These are phyloP conservation scores for Netelia inedita DNA, from an alignment of 2,888 invertebrate genomes.

Conservation along the genomic window DNA sequence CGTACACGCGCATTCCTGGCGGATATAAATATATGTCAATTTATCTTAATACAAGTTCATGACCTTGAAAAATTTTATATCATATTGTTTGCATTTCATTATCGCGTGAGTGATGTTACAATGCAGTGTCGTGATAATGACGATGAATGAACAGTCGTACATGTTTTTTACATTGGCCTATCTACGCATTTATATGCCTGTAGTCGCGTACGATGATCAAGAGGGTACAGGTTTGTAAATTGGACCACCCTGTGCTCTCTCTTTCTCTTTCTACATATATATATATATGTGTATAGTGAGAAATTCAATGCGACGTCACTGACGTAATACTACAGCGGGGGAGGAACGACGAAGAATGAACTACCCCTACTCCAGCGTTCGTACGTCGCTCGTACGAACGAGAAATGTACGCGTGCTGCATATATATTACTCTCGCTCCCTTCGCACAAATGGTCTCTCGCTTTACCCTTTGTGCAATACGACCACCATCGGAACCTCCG, in stretches of 20 bases:
- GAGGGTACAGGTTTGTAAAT: no score
- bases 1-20: no score
- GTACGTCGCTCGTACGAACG: neutral
- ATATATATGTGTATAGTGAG: neutral
- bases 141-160: neutral
- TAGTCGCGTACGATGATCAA: no score
- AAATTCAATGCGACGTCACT: neutral
- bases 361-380: no score
- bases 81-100: neutral
- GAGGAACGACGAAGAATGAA: slow-evolving; percentile 4
- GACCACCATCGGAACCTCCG: neutral
- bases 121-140: neutral
- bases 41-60: no score
- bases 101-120: neutral
- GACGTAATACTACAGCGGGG: slow-evolving; percentile 16
- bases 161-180: neutral
- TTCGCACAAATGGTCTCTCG: neutral
- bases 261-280: no score
- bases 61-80: neutral
- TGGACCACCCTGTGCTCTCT: no score
- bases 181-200: no score
- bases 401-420: slow-evolving; percentile 2
- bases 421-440: neutral
- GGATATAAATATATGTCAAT: no score
- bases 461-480: slow-evolving; percentile 7